phyloP scores from a whole-genome alignment of 2,888 invertebrate species.

The Tetragnatha montana region DNA sequence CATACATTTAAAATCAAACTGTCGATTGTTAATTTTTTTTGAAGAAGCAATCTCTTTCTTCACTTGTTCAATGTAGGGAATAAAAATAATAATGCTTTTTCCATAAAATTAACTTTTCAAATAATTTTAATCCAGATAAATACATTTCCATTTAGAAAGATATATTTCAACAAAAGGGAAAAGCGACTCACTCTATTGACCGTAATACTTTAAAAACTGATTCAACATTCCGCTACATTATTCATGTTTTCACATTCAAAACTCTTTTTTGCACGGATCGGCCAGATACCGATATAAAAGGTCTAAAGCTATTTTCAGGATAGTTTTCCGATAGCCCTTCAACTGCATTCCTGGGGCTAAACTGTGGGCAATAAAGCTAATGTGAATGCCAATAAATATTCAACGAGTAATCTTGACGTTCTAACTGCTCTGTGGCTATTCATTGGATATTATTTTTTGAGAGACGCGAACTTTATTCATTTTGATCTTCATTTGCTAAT shows the following conservation, averaged over 20 bases:
- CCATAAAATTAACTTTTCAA: too few species aligned
- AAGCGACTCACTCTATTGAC: too few species aligned
- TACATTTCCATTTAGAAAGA: too few species aligned
- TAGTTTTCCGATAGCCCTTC: conserved; percentile 30
- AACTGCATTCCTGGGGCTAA: neutral
- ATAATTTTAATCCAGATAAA: too few species aligned
- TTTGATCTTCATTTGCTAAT: conserved; percentile 15
- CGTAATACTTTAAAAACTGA: neutral
- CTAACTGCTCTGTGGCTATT: conserved; percentile 10
- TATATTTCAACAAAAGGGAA: too few species aligned
- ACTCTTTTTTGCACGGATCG: neutral
- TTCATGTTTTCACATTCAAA: conserved; percentile 8
- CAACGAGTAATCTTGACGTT: neutral
- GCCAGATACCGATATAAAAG: conserved; percentile 28
- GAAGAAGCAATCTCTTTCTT: too few species aligned
- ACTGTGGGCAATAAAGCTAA: conserved; percentile 38
- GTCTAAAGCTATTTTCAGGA: conserved; percentile 37
- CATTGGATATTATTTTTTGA: conserved; percentile 36
- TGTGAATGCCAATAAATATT: conserved; percentile 51
- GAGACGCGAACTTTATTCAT: conserved; percentile 4
- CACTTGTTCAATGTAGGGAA: too few species aligned
- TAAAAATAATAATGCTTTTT: too few species aligned
- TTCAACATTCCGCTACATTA: neutral
- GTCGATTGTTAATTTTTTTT: too few species aligned
- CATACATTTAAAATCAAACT: too few species aligned